Evolutionary conservation across 2,113 vertebrate species (phyloP).

Genomic region (Cheilinus undulatus): DNA sequence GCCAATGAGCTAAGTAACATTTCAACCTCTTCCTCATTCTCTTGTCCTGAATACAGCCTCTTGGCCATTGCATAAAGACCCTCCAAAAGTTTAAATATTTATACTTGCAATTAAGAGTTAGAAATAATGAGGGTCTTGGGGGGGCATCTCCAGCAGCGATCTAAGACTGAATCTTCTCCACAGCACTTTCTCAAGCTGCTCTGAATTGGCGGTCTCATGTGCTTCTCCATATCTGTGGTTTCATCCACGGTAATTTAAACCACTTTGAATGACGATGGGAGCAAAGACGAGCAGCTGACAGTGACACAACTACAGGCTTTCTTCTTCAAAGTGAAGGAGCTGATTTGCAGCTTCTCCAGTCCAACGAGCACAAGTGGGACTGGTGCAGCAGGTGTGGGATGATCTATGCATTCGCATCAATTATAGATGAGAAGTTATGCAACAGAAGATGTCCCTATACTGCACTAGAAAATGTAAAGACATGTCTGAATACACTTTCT

Average conservation of each 20-base stretch:
- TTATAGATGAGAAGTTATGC: slow-evolving; percentile 72
- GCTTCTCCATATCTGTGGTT: background rate
- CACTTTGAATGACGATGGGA: slow-evolving; percentile 16
- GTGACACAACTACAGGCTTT: slow-evolving; percentile 9
- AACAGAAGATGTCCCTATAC: slow-evolving; percentile 55
- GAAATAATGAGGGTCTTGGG: background rate
- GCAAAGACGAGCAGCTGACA: slow-evolving; percentile 22
- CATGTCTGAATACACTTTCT: slow-evolving; percentile 29
- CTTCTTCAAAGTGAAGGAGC: slow-evolving; percentile 31
- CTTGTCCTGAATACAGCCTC: too few relatives aligned
- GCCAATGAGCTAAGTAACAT: too few relatives aligned
- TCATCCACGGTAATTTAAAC: slow-evolving; percentile 11
- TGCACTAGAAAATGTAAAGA: slow-evolving; percentile 30
- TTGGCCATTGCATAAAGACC: slow-evolving; percentile 11
- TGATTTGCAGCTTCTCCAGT: slow-evolving; percentile 43
- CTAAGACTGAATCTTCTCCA: background rate
- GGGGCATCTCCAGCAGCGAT: slow-evolving; percentile 6
- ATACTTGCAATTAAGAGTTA: slow-evolving; percentile 1
- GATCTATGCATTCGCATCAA: slow-evolving; percentile 66
- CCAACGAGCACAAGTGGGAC: slow-evolving; percentile 20
- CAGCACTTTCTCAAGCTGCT: slow-evolving; percentile 1
- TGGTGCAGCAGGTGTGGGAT: slow-evolving; percentile 61
- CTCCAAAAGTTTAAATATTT: background rate
- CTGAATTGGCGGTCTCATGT: slow-evolving; percentile 16
- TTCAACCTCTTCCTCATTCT: too few relatives aligned